Conservation (phyloP, 2,888 invertebrate genomes). For the Drosophila phalerata region DNA sequence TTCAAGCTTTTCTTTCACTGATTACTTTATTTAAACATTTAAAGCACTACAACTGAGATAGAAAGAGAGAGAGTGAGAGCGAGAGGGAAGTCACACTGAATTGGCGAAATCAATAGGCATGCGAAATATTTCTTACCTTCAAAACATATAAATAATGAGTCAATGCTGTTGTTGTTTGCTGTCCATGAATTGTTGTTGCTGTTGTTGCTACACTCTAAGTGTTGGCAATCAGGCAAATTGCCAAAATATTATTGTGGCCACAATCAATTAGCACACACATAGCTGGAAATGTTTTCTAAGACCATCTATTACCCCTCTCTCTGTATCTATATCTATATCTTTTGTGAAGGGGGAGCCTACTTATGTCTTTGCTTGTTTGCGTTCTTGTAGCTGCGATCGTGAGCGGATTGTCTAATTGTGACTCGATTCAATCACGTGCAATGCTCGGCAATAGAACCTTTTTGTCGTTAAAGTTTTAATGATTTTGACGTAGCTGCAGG, state of each 20-base stretch:
- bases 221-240: slow-evolving; percentile 48
- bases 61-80: background rate
- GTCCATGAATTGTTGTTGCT: slow-evolving; percentile 42
- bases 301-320: background rate
- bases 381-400: slow-evolving; percentile 71
- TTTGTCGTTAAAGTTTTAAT: slow-evolving; percentile 75
- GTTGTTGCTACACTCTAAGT: slow-evolving; percentile 10
- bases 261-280: slow-evolving; percentile 62
- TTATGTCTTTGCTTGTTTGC: slow-evolving; percentile 45
- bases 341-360: slow-evolving; percentile 1
- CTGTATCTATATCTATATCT: background rate
- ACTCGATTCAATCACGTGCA: slow-evolving; percentile 75
- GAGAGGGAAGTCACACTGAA: background rate
- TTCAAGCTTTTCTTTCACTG: slow-evolving; percentile 63
- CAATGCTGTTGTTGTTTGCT: slow-evolving; percentile 43
- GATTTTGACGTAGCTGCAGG: slow-evolving; percentile 73
- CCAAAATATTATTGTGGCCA: slow-evolving; percentile 66
- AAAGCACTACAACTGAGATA: slow-evolving; percentile 41
- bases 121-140: slow-evolving; percentile 62
- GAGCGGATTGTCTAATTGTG: slow-evolving; percentile 75
- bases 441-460: slow-evolving; percentile 71
- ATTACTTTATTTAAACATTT: slow-evolving; percentile 74
- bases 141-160: slow-evolving; percentile 34
- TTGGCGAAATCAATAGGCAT: slow-evolving; percentile 64
- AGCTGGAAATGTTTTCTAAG: slow-evolving; percentile 57